Conservation (phyloP, 2,797 vertebrate genomes). For the Gephyroberyx darwinii region DNA sequence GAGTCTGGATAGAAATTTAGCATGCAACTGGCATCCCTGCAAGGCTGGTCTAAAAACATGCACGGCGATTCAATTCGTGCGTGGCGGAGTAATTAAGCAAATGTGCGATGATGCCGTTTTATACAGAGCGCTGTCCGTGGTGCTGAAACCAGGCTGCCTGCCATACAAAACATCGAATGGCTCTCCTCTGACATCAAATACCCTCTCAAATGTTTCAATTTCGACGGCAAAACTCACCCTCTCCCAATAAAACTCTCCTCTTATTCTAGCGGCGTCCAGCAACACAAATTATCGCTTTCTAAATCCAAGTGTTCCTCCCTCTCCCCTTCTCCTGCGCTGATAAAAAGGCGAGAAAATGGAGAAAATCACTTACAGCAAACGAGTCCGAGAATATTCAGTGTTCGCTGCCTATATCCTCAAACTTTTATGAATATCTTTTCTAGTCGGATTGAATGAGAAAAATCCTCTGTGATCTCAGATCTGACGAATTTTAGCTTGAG, state of each 20-base stretch:
- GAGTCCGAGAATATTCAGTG: conserved; percentile 62
- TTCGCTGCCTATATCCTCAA: conserved; percentile 70
- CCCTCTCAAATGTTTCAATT: conserved; percentile 42
- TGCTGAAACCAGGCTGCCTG: conserved; percentile 59
- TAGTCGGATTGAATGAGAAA: conserved; percentile 73
- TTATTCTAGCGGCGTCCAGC: conserved; percentile 55
- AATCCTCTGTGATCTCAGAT: conserved; percentile 83
- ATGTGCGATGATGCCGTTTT: conserved; percentile 63
- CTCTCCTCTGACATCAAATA: conserved; percentile 29
- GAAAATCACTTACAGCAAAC: conserved; percentile 76
- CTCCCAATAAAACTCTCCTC: conserved; percentile 62
- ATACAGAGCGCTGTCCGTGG: conserved; percentile 69
- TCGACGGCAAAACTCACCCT: conserved; percentile 56
- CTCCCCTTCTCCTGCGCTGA: conserved; percentile 34
- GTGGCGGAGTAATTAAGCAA: conserved; percentile 77
- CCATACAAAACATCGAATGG: conserved; percentile 26
- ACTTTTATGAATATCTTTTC: conserved; percentile 79
- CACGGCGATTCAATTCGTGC: conserved; percentile 65
- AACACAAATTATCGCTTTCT: conserved; percentile 55
- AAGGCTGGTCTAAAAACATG: conserved; percentile 58
- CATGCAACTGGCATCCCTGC: conserved; percentile 72
- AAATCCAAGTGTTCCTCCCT: conserved; percentile 56
- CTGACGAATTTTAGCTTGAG: conserved; percentile 82
- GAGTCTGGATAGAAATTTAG: conserved; percentile 47
- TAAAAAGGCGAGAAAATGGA: conserved; percentile 54